phyloP scores from a whole-genome alignment of 2,888 invertebrate genomes.

The Scotopteryx bipunctaria region DNA sequence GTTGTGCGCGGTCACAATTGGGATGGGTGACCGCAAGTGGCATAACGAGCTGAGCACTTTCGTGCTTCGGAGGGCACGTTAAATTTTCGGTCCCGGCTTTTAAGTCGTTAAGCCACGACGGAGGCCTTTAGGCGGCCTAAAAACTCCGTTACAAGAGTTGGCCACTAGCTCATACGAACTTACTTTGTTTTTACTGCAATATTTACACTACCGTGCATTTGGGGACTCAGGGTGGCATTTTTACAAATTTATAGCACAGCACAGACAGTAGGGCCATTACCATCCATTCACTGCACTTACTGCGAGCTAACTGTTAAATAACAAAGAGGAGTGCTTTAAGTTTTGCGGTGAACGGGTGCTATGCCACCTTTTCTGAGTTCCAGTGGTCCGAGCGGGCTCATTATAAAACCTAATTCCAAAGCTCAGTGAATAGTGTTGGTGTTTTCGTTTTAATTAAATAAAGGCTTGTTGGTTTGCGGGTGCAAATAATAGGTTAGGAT shows the following conservation, averaged over 20 bases:
- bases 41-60: too few relatives aligned
- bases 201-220: conserved; percentile 9
- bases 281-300: conserved; percentile 57
- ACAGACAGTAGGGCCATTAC: conserved; percentile 44
- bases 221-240: conserved; percentile 35
- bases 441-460: conserved; percentile 27
- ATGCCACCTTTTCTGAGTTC: conserved; percentile 43
- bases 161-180: not conserved
- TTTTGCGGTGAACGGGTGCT: conserved; percentile 38
- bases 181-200: not conserved
- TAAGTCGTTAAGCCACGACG: too few relatives aligned
- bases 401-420: conserved; percentile 47
- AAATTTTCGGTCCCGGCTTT: too few relatives aligned
- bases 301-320: conserved; percentile 44
- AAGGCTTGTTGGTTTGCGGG: conserved; percentile 11
- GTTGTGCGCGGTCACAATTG: too few relatives aligned
- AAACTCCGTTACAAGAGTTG: too few relatives aligned
- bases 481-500: conserved; percentile 4
- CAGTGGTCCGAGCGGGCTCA: conserved; percentile 30
- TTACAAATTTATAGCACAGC: conserved; percentile 43
- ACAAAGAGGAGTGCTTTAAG: conserved; percentile 42
- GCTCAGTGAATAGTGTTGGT: conserved; percentile 43
- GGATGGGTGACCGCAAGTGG: too few relatives aligned
- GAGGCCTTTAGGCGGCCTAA: too few relatives aligned
- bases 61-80: too few relatives aligned